Evolutionary conservation across 2,113 vertebrate species (phyloP).

Genomic region (Syngnathus typhle): DNA sequence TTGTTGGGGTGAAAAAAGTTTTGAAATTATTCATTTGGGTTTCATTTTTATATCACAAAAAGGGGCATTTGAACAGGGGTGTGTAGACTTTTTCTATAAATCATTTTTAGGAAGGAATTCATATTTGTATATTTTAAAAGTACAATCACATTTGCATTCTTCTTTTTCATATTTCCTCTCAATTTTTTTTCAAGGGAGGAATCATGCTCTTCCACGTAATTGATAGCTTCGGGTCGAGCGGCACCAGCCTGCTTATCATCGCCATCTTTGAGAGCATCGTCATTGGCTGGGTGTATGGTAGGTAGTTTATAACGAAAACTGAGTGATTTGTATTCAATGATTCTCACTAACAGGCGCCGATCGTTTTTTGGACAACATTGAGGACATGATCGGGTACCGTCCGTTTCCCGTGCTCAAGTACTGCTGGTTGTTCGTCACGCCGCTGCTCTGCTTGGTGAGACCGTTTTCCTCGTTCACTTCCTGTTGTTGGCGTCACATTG

Average conservation of each 20-base stretch:
- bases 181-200: slow-evolving; percentile 53
- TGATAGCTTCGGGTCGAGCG: slow-evolving; percentile 56
- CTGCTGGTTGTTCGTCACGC: slow-evolving; percentile 75
- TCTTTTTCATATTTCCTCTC: too few relatives aligned
- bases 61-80: too few relatives aligned
- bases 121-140: too few relatives aligned
- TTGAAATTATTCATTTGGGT: too few relatives aligned
- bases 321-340: background rate
- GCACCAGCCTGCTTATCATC: slow-evolving; percentile 58
- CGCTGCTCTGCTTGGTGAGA: slow-evolving; percentile 68
- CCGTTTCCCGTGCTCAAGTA: slow-evolving; percentile 67
- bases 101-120: too few relatives aligned
- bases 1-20: too few relatives aligned
- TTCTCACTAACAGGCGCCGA: slow-evolving; percentile 57
- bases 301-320: background rate
- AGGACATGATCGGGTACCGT: slow-evolving; percentile 75
- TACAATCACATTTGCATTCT: too few relatives aligned
- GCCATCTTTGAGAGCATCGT: slow-evolving; percentile 52
- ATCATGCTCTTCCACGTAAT: slow-evolving; percentile 55
- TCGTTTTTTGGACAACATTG: slow-evolving; percentile 74
- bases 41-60: too few relatives aligned
- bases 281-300: slow-evolving; percentile 71
- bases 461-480: slow-evolving; percentile 1
- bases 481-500: background rate
- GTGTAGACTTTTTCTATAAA: too few relatives aligned